Evolutionary conservation across 2,888 invertebrate genomes (phyloP), one percentile per base, ranked within the genome.

Genomic region (Diplolepis rosae): DNA sequence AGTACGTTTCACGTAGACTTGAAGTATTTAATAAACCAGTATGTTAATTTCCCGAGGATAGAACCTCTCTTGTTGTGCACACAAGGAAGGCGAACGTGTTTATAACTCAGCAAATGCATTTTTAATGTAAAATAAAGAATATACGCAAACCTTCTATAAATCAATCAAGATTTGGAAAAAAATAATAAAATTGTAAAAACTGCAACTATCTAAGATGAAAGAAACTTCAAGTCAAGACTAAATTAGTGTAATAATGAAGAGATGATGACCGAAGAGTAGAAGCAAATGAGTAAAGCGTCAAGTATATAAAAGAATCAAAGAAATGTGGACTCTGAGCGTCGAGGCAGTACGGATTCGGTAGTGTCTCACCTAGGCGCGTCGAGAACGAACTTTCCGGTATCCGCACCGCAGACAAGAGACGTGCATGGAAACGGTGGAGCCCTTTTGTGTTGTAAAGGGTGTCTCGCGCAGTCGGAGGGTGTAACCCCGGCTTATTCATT

Each of bases 401-500:
- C 77, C 76, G 76, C 75, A 77, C 76, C 74, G 77, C 77, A 77
- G 76, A 78, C 72, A 77, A 74, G 77, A 66, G 65, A 69, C 74
- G 73, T 75, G 77, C 80, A 80, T 81, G 35, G 61, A 61, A 61
- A 39, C 82, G 78, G 78, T 79, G 77, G 79, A 79, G 72, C 30
- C 35, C 70, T 77, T 75, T 76, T 66, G 75, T 67, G 67, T 56
- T 66, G 80, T 75, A 77, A 80, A 85, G 85, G 84, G 83, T 84
- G 85, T 85, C 85, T 84, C 84, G 77, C 77, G 80, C 79, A 82
- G 79, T 80, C 82, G 81, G 81, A 85, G 86, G 87, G 85, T 84
- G 83, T 84, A 85, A 83, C 85, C 84, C 84, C 82, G 83, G 84
- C 84, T 86, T 86, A 87, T 87, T 87, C 87, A 87, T 84, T 84